These are phyloP conservation scores for Tachyglossus aculeatus DNA, from an alignment of 2,797 vertebrate species.

Conservation along the genomic window DNA sequence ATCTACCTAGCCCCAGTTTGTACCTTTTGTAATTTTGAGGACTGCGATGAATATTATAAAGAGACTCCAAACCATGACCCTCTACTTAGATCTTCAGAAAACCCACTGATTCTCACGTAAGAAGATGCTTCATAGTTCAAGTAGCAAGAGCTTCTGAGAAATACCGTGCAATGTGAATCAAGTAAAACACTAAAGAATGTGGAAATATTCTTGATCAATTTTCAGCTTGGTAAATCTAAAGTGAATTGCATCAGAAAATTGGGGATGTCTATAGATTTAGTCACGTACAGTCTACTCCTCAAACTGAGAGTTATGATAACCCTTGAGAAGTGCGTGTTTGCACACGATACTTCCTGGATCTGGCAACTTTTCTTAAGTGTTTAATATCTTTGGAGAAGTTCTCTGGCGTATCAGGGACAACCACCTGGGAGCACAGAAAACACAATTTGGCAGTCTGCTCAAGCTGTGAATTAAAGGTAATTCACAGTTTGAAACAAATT, in stretches of 20 bases:
- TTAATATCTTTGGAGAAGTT: slow-evolving; percentile 70
- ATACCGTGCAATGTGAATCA: slow-evolving; percentile 19
- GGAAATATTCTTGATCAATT: slow-evolving; percentile 1
- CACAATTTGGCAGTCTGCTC: slow-evolving; percentile 70
- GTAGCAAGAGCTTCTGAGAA: slow-evolving; percentile 3
- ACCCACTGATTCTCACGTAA: slow-evolving; percentile 7
- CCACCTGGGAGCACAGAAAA: slow-evolving; percentile 71
- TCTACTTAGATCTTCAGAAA: background rate
- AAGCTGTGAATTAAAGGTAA: slow-evolving; percentile 77
- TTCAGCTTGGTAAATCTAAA: background rate
- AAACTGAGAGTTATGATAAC: slow-evolving; percentile 18
- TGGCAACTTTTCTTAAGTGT: slow-evolving; percentile 57
- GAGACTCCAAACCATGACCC: background rate
- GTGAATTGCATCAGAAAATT: background rate
- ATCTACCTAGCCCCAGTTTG: background rate
- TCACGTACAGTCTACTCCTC: slow-evolving; percentile 4
- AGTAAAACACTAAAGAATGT: slow-evolving; percentile 4
- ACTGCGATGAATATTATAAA: background rate
- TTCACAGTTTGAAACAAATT: slow-evolving; percentile 72
- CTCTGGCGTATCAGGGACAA: slow-evolving; percentile 61
- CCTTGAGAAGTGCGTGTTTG: slow-evolving; percentile 45
- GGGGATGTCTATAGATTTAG: background rate
- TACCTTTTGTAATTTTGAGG: slow-evolving; percentile 15
- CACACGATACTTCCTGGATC: slow-evolving; percentile 33
- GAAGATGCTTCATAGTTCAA: background rate